A percentile compares a stretch with the other conserved stretches of the same genome.
phyloP scores from a whole-genome alignment of 64 coral and sea anemone species.

The Pachyseris speciosa region DNA sequence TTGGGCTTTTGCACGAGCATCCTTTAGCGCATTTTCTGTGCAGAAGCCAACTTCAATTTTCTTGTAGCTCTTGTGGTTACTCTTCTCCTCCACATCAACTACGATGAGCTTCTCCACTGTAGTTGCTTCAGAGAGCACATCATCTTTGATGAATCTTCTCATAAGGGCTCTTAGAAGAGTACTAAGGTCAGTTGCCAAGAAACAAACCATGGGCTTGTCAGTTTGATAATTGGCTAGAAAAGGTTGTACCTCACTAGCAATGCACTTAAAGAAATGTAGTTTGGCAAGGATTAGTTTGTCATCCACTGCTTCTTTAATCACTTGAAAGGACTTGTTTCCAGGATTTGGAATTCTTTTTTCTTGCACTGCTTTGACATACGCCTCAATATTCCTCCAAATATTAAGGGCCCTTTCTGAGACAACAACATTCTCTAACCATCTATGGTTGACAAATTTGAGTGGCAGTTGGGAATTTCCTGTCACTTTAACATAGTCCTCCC shows the following conservation, averaged over 20 bases:
- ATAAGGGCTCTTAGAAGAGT: constrained; percentile 61
- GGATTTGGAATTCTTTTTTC: constrained; percentile 62
- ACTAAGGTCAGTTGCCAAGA: constrained; percentile 62
- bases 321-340: constrained; percentile 73
- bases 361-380: constrained; percentile 61
- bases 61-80: constrained; percentile 30
- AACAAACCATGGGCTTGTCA: constrained; percentile 69
- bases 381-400: constrained; percentile 59
- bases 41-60: constrained; percentile 54
- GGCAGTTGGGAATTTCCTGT: no score
- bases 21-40: no score
- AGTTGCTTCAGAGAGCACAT: constrained; percentile 49
- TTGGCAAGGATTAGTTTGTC: constrained; percentile 64
- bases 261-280: constrained; percentile 65
- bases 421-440: constrained; percentile 72
- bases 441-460: constrained; percentile 64
- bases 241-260: constrained; percentile 44
- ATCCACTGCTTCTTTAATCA: constrained; percentile 37
- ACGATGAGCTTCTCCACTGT: constrained; percentile 42
- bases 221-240: constrained; percentile 75
- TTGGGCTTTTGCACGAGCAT: no score
- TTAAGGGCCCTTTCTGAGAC: constrained; percentile 76
- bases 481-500: constrained; percentile 64
- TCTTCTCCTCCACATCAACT: constrained; percentile 44
- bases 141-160: constrained; percentile 39